Evolutionary conservation across 2,113 vertebrate species (phyloP).

Genomic region (Leiothrix lutea): DNA sequence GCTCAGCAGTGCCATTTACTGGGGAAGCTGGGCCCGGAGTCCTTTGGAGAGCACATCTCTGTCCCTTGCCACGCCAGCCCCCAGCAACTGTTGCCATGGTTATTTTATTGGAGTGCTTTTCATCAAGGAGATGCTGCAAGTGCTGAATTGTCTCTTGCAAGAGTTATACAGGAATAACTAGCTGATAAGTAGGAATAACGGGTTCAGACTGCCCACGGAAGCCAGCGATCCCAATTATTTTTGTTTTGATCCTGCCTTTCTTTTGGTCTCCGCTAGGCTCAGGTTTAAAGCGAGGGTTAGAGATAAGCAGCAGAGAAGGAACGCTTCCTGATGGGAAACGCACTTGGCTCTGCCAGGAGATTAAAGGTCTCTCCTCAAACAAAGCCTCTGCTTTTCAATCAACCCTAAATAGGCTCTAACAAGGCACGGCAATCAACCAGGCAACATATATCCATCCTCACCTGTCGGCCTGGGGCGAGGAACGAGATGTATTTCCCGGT

Average conservation of each 20-base stretch:
- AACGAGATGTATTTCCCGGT: background rate
- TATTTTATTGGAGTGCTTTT: slow-evolving; percentile 51
- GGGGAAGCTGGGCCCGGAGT: background rate
- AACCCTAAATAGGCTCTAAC: slow-evolving; percentile 4
- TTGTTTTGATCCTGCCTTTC: slow-evolving; percentile 34
- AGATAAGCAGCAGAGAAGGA: slow-evolving; percentile 40
- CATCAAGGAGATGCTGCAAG: slow-evolving; percentile 42
- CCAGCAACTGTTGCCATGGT: slow-evolving; percentile 69
- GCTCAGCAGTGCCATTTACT: background rate
- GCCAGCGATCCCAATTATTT: slow-evolving; percentile 29
- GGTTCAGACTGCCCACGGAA: slow-evolving; percentile 25
- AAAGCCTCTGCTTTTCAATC: slow-evolving; percentile 52
- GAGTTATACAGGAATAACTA: slow-evolving; percentile 50
- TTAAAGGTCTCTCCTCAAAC: slow-evolving; percentile 40
- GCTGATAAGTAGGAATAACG: slow-evolving; percentile 25
- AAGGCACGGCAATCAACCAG: slow-evolving; percentile 23
- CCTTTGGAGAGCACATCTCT: background rate
- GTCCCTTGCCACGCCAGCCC: background rate
- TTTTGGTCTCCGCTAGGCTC: slow-evolving; percentile 3
- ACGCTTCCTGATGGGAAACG: background rate
- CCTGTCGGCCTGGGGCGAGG: background rate
- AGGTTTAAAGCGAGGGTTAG: background rate
- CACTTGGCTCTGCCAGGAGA: slow-evolving; percentile 26
- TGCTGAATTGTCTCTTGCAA: slow-evolving; percentile 38
- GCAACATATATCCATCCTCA: background rate